Evolutionary conservation across 2,797 vertebrate genomes (phyloP).

Genomic region (Neosilurus mollespiculum): DNA sequence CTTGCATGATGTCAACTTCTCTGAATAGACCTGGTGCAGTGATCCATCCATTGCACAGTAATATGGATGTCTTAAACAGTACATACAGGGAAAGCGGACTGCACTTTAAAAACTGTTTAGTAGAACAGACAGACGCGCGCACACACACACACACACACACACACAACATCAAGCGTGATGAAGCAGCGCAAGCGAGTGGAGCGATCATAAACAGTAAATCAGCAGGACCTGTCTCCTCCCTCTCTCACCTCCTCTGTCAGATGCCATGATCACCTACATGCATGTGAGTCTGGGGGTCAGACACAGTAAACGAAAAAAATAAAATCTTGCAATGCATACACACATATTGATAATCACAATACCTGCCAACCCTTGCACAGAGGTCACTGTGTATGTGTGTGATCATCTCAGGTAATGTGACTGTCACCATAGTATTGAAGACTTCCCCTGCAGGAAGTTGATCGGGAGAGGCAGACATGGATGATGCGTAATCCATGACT

Average conservation of each 20-base stretch:
- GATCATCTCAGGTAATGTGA: constrained; percentile 15
- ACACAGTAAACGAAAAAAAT: constrained; percentile 23
- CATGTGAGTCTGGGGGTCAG: constrained; percentile 35
- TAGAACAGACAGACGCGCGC: constrained; percentile 11
- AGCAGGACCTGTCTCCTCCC: constrained; percentile 28
- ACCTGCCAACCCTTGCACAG: constrained; percentile 17
- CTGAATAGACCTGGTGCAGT: constrained; percentile 35
- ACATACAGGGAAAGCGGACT: constrained; percentile 67
- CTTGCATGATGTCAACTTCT: constrained; percentile 18
- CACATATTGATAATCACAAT: constrained; percentile 13
- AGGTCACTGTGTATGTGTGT: constrained; percentile 15
- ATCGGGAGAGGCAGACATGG: constrained; percentile 46
- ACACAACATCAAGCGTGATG: constrained; percentile 22
- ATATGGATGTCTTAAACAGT: constrained; percentile 69
- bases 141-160: constrained; percentile 53
- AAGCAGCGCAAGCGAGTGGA: constrained; percentile 34
- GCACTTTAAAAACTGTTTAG: constrained; percentile 14
- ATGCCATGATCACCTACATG: constrained; percentile 14
- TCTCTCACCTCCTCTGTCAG: background rate
- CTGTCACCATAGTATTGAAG: constrained; percentile 25
- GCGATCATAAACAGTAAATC: constrained; percentile 8
- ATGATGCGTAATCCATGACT: constrained; percentile 57
- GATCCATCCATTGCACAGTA: constrained; percentile 61
- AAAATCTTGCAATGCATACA: constrained; percentile 6
- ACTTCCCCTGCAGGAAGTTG: background rate